Base-by-base conservation (phyloP, 2,113 vertebrate genomes). In the Orthonyx spaldingii region DNA sequence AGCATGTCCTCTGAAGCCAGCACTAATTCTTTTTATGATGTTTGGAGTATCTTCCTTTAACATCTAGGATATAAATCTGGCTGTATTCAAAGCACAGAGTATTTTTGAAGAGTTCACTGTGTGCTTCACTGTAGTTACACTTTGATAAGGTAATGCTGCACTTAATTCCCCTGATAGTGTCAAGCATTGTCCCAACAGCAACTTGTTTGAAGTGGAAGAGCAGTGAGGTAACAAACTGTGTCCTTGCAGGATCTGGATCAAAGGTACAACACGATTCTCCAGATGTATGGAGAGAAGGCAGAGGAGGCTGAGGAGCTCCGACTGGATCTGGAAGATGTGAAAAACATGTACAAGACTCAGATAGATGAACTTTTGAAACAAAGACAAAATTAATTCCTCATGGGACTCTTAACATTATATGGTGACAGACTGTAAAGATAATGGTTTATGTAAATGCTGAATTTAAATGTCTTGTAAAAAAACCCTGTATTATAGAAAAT, bases 271-370 rank as follows among this genome's bases (percentile, higher is more conserved):
- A 99, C 99, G 49, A 99, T 99, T 93, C 98, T 99, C 71, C 99
- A 99, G 97, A 99, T 99, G 99, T 99, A 99, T 49, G 99, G 99
- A 63, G 99, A 99, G 96, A 99, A 99, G 94, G 99, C 99, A 32
- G 99, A 99, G 93, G 99, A 99, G 89, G 99, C 99, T 10, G 98
- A 99, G 95, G 99, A 99, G 53, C 98, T 99, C 49, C 98, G 98
- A 17, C 97, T 99, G 66, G 99, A 99, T 93, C 99, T 99, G 7
- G 99, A 99, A 96, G 99, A 99, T 96, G 99, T 99, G 64, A 99
- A 99, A 97, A 99, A 98, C 95, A 99, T 99, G 99, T 99, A 99
- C 94, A 99, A 99, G 98, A 98, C 98, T 70, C 99, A 99, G 94
- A 99, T 99, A 86, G 99, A 99, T 84, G 99, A 99, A 97, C 98